These are phyloP conservation scores for Tyrannus savana DNA, from an alignment of 2,113 vertebrate species.

Conservation along the genomic window DNA sequence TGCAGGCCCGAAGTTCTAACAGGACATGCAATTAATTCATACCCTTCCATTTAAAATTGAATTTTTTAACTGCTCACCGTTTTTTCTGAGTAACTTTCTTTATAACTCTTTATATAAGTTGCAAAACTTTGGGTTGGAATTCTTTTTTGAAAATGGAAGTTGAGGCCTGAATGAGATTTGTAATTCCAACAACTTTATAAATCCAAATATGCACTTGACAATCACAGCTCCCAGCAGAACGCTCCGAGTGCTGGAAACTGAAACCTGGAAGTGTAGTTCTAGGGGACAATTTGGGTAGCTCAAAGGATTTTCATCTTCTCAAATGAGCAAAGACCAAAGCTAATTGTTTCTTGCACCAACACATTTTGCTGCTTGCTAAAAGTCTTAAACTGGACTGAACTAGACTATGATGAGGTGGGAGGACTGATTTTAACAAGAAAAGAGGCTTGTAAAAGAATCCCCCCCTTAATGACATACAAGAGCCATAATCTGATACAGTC, in stretches of 20 bases:
- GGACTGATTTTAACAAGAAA: background rate
- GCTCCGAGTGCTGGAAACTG: background rate
- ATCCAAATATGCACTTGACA: background rate
- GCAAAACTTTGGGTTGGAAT: background rate
- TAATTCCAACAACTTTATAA: background rate
- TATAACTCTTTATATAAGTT: background rate
- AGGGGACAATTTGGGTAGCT: background rate
- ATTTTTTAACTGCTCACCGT: background rate
- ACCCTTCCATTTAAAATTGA: conserved; percentile 44
- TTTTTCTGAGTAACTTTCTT: background rate
- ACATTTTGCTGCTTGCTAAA: background rate
- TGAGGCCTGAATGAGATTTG: background rate
- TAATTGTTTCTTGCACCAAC: background rate
- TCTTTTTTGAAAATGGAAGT: background rate
- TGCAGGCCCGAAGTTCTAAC: background rate
- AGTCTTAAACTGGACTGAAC: background rate
- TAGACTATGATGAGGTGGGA: background rate
- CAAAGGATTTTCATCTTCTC: background rate
- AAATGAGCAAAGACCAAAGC: background rate
- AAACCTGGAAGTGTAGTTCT: background rate
- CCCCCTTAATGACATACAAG: background rate
- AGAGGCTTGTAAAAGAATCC: background rate
- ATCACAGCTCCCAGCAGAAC: background rate
- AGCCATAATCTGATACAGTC: background rate
- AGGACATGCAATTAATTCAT: background rate